Conservation (phyloP, 2,888 invertebrate genomes). For the Tetheella fluctuosa region DNA sequence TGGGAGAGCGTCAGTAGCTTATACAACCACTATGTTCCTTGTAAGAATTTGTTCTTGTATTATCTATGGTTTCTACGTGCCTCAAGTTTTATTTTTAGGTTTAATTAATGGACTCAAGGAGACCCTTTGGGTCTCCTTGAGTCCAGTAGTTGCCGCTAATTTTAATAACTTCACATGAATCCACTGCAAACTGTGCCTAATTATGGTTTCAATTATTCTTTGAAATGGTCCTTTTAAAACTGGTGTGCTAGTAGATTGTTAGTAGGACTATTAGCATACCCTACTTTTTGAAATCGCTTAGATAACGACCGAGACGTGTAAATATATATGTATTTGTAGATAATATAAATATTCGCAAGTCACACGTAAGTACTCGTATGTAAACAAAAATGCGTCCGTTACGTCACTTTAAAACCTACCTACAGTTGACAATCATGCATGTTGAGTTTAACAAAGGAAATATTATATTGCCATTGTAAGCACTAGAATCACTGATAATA, state of each 20-base stretch:
- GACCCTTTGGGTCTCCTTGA: no score
- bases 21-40: no score
- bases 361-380: neutral
- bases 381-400: neutral
- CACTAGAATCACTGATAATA: neutral
- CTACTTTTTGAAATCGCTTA: neutral
- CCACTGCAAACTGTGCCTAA: no score
- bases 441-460: neutral
- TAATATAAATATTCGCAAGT: neutral
- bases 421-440: neutral
- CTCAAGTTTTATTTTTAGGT: no score
- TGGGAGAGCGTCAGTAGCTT: no score
- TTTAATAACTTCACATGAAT: no score
- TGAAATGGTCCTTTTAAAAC: neutral
- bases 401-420: neutral
- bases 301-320: neutral
- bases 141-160: no score
- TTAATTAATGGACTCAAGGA: no score
- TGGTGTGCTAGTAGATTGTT: neutral
- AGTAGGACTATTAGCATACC: neutral
- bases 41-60: no score
- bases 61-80: no score
- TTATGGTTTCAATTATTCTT: neutral
- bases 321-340: neutral
- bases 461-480: neutral